Base-by-base conservation (phyloP, 2,797 vertebrate species). In the Dromococcyx pavoninus region DNA sequence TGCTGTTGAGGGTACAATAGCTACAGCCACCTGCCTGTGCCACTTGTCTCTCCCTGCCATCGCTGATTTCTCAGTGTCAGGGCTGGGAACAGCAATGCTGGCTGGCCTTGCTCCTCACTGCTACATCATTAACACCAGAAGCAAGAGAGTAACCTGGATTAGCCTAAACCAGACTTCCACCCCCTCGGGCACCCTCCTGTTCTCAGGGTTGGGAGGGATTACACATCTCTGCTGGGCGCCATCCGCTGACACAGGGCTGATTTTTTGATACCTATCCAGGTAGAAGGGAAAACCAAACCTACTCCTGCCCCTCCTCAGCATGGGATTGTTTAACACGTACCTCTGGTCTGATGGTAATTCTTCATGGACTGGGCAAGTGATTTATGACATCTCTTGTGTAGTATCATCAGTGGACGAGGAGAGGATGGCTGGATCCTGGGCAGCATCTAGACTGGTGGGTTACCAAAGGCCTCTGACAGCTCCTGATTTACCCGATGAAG, bases 401-500 rank as follows among this genome's bases (percentile, higher is more conserved):
- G 32, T 72, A 46, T 43, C 30, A 24, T 2, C 35, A 30, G 27
- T 67, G 71, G 71, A 65, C 8, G 2, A 87, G 35, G 41, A 78
- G 23, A 61, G 27, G 44, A 60, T 25, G 66, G 51, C 77, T 72
- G 67, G 48, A 77, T 93, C 85, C 93, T 83, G 61, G 71, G 57
- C 84, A 73, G 53, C 69, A 64, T 73, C 69, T 65, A 75, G 65
- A 61, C 30, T 21, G 23, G 22, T 62, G 39, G 53, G 48, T 73
- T 64, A 53, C 64, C 71, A 79, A 82, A 85, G 74, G 71, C 48
- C 48, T 67, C 25, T 48, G 7, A 3, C 60, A 78, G 56, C 74
- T 91, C 67, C 57, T 57, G 53, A 62, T 72, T 76, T 75, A 35
- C 76, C 77, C 88, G 71, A 85, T 39, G 44, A 85, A 88, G 84